Conservation (phyloP, 2,888 invertebrate species). For the Trichopria drosophilae region DNA sequence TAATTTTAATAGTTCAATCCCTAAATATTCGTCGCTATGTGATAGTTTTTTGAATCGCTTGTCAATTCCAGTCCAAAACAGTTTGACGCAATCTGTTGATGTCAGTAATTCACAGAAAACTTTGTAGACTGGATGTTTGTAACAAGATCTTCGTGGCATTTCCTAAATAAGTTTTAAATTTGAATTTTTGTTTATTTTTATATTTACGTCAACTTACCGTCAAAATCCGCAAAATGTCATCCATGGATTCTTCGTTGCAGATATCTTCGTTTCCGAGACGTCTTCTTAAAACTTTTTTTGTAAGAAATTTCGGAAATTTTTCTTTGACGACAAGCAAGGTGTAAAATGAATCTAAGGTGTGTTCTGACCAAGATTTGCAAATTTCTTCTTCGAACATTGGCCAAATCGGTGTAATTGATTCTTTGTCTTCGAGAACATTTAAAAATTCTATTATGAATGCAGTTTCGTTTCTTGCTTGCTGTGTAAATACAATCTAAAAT, state of each 20-base stretch:
- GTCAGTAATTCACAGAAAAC: constrained; percentile 64
- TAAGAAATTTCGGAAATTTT: constrained; percentile 61
- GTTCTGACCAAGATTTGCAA: constrained; percentile 67
- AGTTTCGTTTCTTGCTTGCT: constrained; percentile 67
- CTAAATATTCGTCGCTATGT: constrained; percentile 65
- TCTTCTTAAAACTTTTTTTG: constrained; percentile 62
- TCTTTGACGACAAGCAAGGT: constrained; percentile 61
- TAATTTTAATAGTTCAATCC: constrained; percentile 64
- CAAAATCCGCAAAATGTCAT: constrained; percentile 64
- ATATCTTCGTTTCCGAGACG: constrained; percentile 64
- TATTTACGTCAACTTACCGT: constrained; percentile 63
- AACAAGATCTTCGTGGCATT: constrained; percentile 63
- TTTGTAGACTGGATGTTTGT: constrained; percentile 69
- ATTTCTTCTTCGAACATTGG: constrained; percentile 65
- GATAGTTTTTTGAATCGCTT: constrained; percentile 61
- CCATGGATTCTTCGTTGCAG: constrained; percentile 64
- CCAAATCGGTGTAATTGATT: constrained; percentile 66
- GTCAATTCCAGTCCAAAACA: constrained; percentile 65
- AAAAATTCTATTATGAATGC: constrained; percentile 68
- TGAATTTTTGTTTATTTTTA: background rate
- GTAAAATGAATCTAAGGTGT: constrained; percentile 69
- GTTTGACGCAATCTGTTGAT: constrained; percentile 60
- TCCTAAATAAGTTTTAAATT: constrained; percentile 59
- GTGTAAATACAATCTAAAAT: constrained; percentile 59
- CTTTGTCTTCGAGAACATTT: constrained; percentile 60